These are phyloP conservation scores for Macrobrachium rosenbergii DNA, from an alignment of 1,140 invertebrate genomes.

Conservation along the genomic window DNA sequence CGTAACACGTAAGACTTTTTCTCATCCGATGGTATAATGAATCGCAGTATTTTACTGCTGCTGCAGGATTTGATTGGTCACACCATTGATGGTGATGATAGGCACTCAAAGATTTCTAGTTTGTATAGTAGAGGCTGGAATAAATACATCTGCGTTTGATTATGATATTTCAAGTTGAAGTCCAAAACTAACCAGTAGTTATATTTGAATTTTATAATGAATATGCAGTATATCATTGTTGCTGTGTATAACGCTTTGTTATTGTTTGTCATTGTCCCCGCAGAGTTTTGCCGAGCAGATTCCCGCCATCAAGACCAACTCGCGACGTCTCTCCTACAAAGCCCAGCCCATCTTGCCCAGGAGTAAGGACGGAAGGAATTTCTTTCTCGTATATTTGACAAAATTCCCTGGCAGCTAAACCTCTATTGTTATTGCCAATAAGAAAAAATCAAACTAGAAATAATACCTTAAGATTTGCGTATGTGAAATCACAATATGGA, in stretches of 20 bases:
- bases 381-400: neutral
- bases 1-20: constrained; percentile 42
- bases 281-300: constrained; percentile 34
- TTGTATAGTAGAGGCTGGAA: no score
- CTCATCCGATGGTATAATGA: neutral
- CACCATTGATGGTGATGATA: neutral
- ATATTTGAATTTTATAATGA: neutral
- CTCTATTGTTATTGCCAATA: neutral
- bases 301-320: constrained; percentile 21
- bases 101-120: no score
- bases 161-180: no score
- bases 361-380: neutral
- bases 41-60: neutral
- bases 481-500: no score
- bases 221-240: neutral
- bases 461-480: no score
- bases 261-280: neutral
- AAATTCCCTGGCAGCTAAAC: neutral
- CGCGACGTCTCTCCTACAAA: constrained; percentile 20
- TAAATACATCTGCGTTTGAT: no score
- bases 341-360: constrained; percentile 19
- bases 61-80: neutral
- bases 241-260: neutral
- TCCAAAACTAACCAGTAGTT: neutral
- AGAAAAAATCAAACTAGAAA: neutral